Percentiles rank a stretch among this genome's conserved stretches.
Evolutionary conservation across 2,797 vertebrate genomes (phyloP).

Genomic region (Eulemur coronatus): DNA sequence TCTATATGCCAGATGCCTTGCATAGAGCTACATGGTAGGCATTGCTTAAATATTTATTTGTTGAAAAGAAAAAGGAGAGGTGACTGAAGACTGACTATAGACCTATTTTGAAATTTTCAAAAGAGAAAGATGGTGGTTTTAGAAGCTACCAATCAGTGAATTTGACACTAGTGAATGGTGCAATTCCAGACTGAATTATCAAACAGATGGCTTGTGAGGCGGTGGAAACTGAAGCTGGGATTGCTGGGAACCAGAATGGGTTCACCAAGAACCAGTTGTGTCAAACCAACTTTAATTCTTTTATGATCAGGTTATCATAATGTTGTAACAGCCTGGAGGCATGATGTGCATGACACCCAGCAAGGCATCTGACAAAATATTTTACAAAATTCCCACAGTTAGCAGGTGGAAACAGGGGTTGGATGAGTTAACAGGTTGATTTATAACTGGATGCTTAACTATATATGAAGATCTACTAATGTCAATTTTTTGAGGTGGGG

Average conservation of each 20-base stretch:
- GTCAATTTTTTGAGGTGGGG: not conserved
- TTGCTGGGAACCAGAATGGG: not conserved
- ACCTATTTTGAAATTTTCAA: constrained; percentile 27
- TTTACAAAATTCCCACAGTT: not conserved
- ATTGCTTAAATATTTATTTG: constrained; percentile 50
- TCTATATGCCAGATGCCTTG: not conserved
- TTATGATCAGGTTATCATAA: not conserved
- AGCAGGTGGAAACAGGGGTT: not conserved
- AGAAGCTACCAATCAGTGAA: not conserved
- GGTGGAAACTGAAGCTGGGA: not conserved
- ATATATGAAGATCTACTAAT: not conserved
- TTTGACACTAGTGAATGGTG: not conserved
- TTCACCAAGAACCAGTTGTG: not conserved
- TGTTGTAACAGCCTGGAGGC: not conserved
- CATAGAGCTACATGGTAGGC: not conserved
- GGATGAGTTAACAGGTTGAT: constrained; percentile 4
- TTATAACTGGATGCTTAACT: constrained; percentile 37
- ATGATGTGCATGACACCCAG: not conserved
- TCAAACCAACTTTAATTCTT: constrained; percentile 30
- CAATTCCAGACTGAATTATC: not conserved
- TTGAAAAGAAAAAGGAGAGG: constrained; percentile 28
- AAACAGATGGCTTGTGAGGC: not conserved
- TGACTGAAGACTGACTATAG: not conserved
- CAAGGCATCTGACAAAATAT: constrained; percentile 24
- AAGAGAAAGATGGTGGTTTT: constrained; percentile 16